Evolutionary conservation across 2,797 vertebrate species (phyloP).

Genomic region (Rhincodon typus): DNA sequence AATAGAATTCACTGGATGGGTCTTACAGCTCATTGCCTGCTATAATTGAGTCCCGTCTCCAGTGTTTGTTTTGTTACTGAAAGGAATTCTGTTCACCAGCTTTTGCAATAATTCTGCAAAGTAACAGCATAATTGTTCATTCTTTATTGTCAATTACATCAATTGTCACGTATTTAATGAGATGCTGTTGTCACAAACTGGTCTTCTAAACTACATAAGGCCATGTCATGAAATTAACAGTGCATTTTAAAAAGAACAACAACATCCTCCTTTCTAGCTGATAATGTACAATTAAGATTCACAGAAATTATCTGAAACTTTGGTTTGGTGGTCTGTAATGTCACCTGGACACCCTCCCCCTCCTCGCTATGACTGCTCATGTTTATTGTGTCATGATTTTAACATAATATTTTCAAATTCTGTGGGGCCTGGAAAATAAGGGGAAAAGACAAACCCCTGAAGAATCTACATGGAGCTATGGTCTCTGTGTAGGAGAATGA

Average conservation of each 20-base stretch:
- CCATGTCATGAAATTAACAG: neutral
- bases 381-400: neutral
- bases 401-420: neutral
- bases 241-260: constrained; percentile 17
- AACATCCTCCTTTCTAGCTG: neutral
- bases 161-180: neutral
- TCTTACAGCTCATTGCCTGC: neutral
- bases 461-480: neutral
- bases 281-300: neutral
- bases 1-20: neutral
- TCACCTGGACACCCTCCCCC: neutral
- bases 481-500: neutral
- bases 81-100: neutral
- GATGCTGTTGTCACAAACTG: neutral
- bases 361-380: neutral
- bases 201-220: neutral
- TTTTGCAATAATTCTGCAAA: neutral
- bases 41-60: too few species aligned
- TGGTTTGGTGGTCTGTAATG: neutral
- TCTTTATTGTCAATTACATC: neutral
- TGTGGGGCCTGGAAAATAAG: neutral
- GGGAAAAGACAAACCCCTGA: neutral
- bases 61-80: neutral
- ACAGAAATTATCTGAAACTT: neutral
- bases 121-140: neutral